A percentile compares a stretch with the other conserved stretches of the same genome.
These are phyloP conservation scores for Patella caerulea DNA, from an alignment of 2,888 invertebrate species.

Conservation along the genomic window DNA sequence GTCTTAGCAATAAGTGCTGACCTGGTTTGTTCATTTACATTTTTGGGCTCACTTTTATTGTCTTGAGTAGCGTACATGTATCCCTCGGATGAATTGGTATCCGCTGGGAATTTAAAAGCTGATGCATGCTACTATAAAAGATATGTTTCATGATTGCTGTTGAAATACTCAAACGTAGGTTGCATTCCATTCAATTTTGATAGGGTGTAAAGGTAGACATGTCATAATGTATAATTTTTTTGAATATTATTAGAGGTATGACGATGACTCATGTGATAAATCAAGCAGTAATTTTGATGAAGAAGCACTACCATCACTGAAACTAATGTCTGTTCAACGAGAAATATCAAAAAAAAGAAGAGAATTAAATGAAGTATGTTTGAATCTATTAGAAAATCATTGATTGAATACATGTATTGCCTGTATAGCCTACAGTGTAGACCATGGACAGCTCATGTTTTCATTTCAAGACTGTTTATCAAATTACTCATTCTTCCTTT, in stretches of 20 bases:
- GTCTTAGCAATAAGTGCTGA: too few relatives aligned
- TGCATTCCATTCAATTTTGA: not conserved
- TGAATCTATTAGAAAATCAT: not conserved
- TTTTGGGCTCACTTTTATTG: too few relatives aligned
- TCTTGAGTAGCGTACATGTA: too few relatives aligned
- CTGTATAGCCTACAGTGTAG: too few relatives aligned
- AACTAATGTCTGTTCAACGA: slow-evolving; percentile 49
- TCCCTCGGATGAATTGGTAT: too few relatives aligned
- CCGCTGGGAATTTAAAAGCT: too few relatives aligned
- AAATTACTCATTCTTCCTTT: too few relatives aligned
- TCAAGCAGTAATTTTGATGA: slow-evolving; percentile 19
- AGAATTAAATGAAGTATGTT: slow-evolving; percentile 49
- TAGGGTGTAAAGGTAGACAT: not conserved
- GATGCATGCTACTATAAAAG: not conserved
- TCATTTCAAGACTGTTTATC: too few relatives aligned
- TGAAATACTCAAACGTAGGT: not conserved
- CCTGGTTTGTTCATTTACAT: too few relatives aligned
- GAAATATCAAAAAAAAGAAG: slow-evolving; percentile 45
- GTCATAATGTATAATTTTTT: too few relatives aligned
- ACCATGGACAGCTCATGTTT: too few relatives aligned
- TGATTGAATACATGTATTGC: slow-evolving; percentile 3
- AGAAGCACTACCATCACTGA: slow-evolving; percentile 43
- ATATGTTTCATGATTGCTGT: not conserved
- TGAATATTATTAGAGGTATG: slow-evolving; percentile 33
- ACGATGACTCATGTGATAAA: slow-evolving; percentile 28